Evolutionary conservation across 2,113 vertebrate genomes (phyloP), one percentile per base, ranked within the genome.

Genomic region (Psophia crepitans): DNA sequence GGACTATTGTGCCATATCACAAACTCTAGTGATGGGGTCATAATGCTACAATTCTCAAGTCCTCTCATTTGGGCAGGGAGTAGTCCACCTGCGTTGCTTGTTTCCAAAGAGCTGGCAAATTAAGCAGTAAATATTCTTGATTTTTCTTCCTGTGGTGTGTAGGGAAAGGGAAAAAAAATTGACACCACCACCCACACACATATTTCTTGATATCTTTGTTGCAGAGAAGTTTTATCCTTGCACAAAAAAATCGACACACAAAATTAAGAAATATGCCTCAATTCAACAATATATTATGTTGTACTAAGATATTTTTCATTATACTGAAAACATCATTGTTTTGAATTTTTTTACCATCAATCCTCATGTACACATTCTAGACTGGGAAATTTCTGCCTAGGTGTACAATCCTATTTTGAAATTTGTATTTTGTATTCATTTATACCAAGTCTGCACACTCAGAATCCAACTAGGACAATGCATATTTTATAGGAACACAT

Each of bases 71-170:
- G 4, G 27, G 68, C 10, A 58, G 5, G 3, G 22, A n/a, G 32
- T 33, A 66, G 26, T 32, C 8, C 16, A 76, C 2, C 3, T 1
- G 0, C 11, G 51, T 2, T 32, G 12, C 35, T 48, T 89, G 4
- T 75, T 84, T 68, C 15, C 18, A 68, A 68, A 56, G 16, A 69
- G 7, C 10, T 61, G 41, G 58, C 2, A 68, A 53, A 63, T 17
- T 35, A 46, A n/a, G 26, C 15, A 53, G 35, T 51, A 64, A 54
- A 65, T 84, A 58, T 21, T 48, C 37, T 54, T 14, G 5, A 49
- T 46, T 91, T 68, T 65, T 76, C 28, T 68, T 13, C 6, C n/a
- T 37, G 4, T 65, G 68, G 3, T 28, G 5, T 32, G 12, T 21
- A 78, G 1, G 3, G 10, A 81, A 69, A 32, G 9, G 11, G 10